A percentile compares a stretch with the other conserved stretches of the same genome.
Evolutionary conservation across 1,140 invertebrate genomes (phyloP).

Genomic region (Drosophila pallidifrons): DNA sequence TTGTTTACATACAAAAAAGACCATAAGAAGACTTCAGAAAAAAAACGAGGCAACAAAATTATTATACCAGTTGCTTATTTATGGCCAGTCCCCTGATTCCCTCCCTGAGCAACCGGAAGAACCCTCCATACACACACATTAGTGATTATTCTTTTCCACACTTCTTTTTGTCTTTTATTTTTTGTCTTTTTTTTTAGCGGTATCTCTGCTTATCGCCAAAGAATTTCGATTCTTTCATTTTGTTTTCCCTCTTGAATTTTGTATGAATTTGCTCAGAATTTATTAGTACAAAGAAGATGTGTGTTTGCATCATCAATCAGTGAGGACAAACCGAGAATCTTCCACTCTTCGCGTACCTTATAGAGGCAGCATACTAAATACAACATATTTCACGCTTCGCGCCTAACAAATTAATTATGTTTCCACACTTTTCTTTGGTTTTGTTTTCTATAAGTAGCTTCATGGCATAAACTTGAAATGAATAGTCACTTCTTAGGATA

Average conservation of each 20-base stretch:
- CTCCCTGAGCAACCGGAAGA: constrained; percentile 64
- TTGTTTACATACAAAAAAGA: constrained; percentile 69
- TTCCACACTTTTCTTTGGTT: not conserved
- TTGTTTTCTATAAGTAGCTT: constrained; percentile 26
- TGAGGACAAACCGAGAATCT: constrained; percentile 41
- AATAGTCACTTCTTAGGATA: not conserved
- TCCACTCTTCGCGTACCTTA: constrained; percentile 34
- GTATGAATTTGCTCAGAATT: constrained; percentile 77
- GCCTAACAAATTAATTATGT: constrained; percentile 65
- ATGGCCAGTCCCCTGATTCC: constrained; percentile 61
- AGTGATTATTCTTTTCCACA: constrained; percentile 51
- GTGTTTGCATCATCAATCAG: constrained; percentile 80
- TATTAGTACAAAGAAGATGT: constrained; percentile 80
- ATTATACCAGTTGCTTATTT: constrained; percentile 73
- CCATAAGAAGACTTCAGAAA: not conserved
- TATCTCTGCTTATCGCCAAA: constrained; percentile 54
- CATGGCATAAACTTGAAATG: constrained; percentile 22
- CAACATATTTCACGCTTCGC: constrained; percentile 73
- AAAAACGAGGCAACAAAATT: constrained; percentile 59
- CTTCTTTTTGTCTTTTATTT: constrained; percentile 23
- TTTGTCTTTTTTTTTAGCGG: not conserved
- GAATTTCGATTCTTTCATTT: constrained; percentile 46
- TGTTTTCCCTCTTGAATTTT: constrained; percentile 54
- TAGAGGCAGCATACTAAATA: constrained; percentile 40
- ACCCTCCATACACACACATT: constrained; percentile 31